Evolutionary conservation across 2,888 invertebrate genomes (phyloP).

Genomic region (Cheilosia variabilis): DNA sequence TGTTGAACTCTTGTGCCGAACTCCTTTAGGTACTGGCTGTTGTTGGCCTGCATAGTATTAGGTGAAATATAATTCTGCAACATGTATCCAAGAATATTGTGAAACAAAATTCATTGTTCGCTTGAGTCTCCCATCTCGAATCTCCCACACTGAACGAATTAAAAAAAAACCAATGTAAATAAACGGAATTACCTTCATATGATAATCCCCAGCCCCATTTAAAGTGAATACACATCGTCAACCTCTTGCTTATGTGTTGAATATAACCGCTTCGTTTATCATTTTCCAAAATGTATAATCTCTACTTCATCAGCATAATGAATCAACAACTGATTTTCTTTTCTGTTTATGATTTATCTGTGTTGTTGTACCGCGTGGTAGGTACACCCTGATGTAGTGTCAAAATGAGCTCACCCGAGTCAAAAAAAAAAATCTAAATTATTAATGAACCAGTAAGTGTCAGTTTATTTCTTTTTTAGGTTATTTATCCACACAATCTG

Average conservation of each 20-base stretch:
- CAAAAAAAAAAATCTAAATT: not conserved
- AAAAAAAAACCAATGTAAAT: not conserved
- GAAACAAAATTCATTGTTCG: slow-evolving; percentile 6
- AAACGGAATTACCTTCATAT: slow-evolving; percentile 4
- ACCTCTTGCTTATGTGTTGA: slow-evolving; percentile 9
- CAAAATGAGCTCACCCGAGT: slow-evolving; percentile 1
- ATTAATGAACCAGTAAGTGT: slow-evolving; percentile 3
- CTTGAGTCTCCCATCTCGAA: not conserved
- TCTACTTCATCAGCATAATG: slow-evolving; percentile 12
- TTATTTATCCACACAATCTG: slow-evolving; percentile 3
- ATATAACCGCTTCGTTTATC: slow-evolving; percentile 2
- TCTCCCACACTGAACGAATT: not conserved
- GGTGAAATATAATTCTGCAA: too few relatives aligned
- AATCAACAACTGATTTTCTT: slow-evolving; percentile 23
- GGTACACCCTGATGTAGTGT: not conserved
- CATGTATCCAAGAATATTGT: not conserved
- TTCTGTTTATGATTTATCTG: not conserved
- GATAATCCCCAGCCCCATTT: slow-evolving; percentile 6
- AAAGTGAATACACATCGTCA: slow-evolving; percentile 28
- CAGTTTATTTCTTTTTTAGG: not conserved
- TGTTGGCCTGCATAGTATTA: too few relatives aligned
- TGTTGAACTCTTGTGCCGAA: too few relatives aligned
- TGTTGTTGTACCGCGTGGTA: not conserved
- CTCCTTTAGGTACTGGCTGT: too few relatives aligned
- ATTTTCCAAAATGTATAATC: slow-evolving; percentile 9